Evolutionary conservation across 2,888 invertebrate genomes (phyloP), one percentile per base, ranked within the genome.

Genomic region (Amorpha juglandis): DNA sequence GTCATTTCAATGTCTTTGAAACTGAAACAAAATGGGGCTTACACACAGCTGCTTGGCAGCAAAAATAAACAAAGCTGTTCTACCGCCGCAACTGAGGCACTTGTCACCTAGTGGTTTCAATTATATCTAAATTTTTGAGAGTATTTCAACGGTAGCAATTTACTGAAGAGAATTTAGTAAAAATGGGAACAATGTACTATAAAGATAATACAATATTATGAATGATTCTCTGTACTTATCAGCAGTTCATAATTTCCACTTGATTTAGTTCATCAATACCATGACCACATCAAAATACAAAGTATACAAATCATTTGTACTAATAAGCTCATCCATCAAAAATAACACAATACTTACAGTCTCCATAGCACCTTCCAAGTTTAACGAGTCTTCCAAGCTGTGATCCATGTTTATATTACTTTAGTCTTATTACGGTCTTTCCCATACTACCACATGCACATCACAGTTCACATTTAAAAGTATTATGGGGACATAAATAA

Each of bases 321-420:
- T 16, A 35, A 11, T 6, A 42, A 38, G 47, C 63, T 58, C 53
- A 63, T 45, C 42, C 62, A 63, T 69, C 70, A 69, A 65, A 72
- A 64, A 65, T 42, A 50, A 64, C 51, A 62, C 6, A 64, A 66
- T 71, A 86, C 91, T 90, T 78, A 93, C 93, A 78, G 81, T 89
- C 71, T 82, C 88, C 75, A 92, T 91, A 45, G 81, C 81, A 74
- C 84, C 82, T 67, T 90, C 93, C 77, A 93, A 82, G 72, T 84
- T 88, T 68, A 93, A 77, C 53, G 90, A 80, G 68, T 92, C 92
- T 14, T 90, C 91, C 69, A 93, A 83, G 80, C 86, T 89, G 68
- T 89, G 89, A 78, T 93, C 93, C 93, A 93, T 93, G 33, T 63
- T 81, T 63, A 65, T 68, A 58, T 19, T 6, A 19, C 48, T 65